Conservation (phyloP, 53 echinoderm and acorn worm genomes). For the Temnopleurus reevesii region DNA sequence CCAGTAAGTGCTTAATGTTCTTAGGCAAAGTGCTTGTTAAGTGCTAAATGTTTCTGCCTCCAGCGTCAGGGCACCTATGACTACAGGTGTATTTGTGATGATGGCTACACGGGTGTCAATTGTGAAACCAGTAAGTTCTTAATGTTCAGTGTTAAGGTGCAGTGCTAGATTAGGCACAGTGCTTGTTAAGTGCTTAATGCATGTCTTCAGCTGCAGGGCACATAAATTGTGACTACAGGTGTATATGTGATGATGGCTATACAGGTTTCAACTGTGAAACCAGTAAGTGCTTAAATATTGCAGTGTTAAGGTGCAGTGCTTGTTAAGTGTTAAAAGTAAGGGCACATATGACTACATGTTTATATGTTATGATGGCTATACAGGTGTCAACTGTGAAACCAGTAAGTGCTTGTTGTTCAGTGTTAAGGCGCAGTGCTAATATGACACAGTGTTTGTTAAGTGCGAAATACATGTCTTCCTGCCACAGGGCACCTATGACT, state of each 20-base stretch:
- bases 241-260: constrained; percentile 34
- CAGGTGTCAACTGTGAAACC: constrained; percentile 39
- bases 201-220: background rate
- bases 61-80: constrained; percentile 33
- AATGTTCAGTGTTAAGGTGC: no score
- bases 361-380: constrained; percentile 26
- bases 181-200: background rate
- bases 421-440: no score
- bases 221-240: constrained; percentile 40
- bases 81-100: constrained; percentile 44
- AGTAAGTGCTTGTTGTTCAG: constrained; percentile 7
- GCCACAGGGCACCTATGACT: constrained; percentile 39
- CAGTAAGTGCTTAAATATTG: constrained; percentile 10
- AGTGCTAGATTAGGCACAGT: no score
- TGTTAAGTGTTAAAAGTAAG: background rate
- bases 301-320: no score
- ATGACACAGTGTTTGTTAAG: no score
- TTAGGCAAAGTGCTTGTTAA: no score
- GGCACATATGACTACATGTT: constrained; percentile 42
- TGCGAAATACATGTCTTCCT: background rate
- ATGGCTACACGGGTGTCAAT: constrained; percentile 9
- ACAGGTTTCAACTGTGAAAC: constrained; percentile 41
- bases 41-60: background rate
- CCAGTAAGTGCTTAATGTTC: constrained; percentile 2
- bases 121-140: constrained; percentile 50